Evolutionary conservation across 2,113 vertebrate genomes (phyloP).

Genomic region (Cettia cetti): DNA sequence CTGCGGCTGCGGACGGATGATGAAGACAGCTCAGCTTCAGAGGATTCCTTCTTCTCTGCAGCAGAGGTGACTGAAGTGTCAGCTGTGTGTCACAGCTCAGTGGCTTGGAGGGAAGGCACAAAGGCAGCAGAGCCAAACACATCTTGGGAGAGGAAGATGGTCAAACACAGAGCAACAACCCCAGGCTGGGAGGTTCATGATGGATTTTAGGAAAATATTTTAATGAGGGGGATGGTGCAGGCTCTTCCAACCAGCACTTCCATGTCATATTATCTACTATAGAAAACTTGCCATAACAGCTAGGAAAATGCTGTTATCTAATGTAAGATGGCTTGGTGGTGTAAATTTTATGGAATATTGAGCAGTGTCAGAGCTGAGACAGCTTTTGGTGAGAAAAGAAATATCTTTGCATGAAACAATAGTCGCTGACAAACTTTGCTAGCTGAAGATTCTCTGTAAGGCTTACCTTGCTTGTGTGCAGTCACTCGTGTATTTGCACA

Average conservation of each 20-base stretch:
- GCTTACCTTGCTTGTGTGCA: background rate
- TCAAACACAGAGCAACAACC: background rate
- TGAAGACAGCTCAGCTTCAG: conserved; percentile 82
- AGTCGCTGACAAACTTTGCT: background rate
- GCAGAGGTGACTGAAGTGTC: conserved; percentile 80
- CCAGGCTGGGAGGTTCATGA: background rate
- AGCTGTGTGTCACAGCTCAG: background rate
- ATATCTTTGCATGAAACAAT: background rate
- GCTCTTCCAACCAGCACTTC: background rate
- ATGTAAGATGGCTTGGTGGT: background rate
- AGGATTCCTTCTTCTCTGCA: conserved; percentile 96
- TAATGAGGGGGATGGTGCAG: background rate
- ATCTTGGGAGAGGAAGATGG: background rate
- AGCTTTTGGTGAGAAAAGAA: background rate
- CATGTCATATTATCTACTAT: background rate
- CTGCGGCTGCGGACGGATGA: conserved; percentile 77
- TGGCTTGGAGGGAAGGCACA: background rate
- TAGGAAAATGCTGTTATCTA: background rate
- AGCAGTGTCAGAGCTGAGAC: background rate
- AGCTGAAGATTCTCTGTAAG: background rate
- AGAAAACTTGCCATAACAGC: background rate
- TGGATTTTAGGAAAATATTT: background rate
- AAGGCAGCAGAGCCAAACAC: background rate
- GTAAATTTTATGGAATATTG: background rate
- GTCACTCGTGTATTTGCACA: background rate